Evolutionary conservation across 2,888 invertebrate species (phyloP), one percentile per base, ranked within the genome.

Genomic region (Subacronicta megacephala): DNA sequence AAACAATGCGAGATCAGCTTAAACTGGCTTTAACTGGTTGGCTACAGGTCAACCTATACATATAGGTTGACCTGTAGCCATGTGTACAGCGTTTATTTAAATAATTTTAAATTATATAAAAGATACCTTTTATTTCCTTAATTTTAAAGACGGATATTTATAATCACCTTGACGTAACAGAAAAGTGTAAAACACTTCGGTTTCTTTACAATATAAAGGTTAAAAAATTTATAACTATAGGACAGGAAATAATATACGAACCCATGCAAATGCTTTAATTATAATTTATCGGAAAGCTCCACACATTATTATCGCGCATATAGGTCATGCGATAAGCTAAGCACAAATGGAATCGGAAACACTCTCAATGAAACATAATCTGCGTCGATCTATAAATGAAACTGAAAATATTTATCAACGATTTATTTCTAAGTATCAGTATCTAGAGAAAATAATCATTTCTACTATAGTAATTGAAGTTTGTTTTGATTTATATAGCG

Each of bases 261-360:
- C n/a, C n/a, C 13, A 75, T 37, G 53, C 68, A 53, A 70, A 62
- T 63, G 16, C 66, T 61, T 75, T 62, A 76, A 76, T 73, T 76
- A 70, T 47, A 44, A 64, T 38, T 62, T 73, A 75, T 75, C 74
- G 62, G 26, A 57, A 62, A 64, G 61, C 55, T 62, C 43, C 55
- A 51, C 42, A 65, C 29, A 60, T 72, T 73, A 76, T 73, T 62
- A 59, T 20, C 44, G 51, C 50, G 38, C 50, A 75, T 62, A 36
- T 75, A 73, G 75, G 75, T 65, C 77, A 65, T 17, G 26, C 47
- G 75, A 76, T 75, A 76, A 73, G 60, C 42, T 75, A 76, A 73
- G 60, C 42, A 40, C 38, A 45, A 49, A 46, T 62, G 47, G 47
- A 56, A 58, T 51, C 43, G 49, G 46, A 51, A 49, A 62, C 60